Conservation (phyloP, 2,888 invertebrate species). For the Leptodirus hochenwartii region DNA sequence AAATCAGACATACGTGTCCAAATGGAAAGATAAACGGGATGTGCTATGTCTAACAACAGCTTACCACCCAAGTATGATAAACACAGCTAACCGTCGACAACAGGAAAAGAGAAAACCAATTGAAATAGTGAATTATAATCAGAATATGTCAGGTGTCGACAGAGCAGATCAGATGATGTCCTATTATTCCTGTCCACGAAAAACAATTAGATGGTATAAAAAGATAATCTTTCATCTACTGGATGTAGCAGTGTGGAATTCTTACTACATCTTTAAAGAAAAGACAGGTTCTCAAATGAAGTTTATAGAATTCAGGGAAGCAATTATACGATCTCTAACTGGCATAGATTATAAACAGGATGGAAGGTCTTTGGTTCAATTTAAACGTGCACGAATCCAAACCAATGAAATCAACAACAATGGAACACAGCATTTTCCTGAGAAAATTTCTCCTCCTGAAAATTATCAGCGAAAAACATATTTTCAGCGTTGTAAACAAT, state of each 20-base stretch:
- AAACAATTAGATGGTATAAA: slow-evolving; percentile 19
- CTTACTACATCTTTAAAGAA: slow-evolving; percentile 15
- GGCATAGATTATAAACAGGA: slow-evolving; percentile 13
- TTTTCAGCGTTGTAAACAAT: slow-evolving; percentile 13
- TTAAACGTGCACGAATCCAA: too few species aligned
- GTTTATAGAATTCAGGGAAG: slow-evolving; percentile 13
- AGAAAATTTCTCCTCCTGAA: slow-evolving; percentile 13
- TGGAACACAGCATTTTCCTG: slow-evolving; percentile 12
- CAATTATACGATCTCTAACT: slow-evolving; percentile 13
- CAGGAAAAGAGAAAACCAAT: slow-evolving; percentile 14
- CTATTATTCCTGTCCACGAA: slow-evolving; percentile 18
- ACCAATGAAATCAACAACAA: slow-evolving; percentile 12
- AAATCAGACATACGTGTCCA: slow-evolving; percentile 11
- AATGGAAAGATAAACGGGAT: slow-evolving; percentile 13
- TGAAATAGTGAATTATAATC: slow-evolving; percentile 15
- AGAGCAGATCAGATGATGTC: slow-evolving; percentile 18
- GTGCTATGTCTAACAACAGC: slow-evolving; percentile 13
- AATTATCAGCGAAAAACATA: slow-evolving; percentile 13
- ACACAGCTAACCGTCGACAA: slow-evolving; percentile 10
- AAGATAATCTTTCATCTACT: slow-evolving; percentile 18
- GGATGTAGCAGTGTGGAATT: slow-evolving; percentile 17
- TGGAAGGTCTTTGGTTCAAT: slow-evolving; percentile 13
- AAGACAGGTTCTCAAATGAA: slow-evolving; percentile 13
- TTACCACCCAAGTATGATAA: slow-evolving; percentile 12
- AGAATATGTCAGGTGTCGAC: slow-evolving; percentile 16